Evolutionary conservation across 2,797 vertebrate genomes (phyloP), one percentile per base, ranked within the genome.

Genomic region (Chiropotes sagulatus): DNA sequence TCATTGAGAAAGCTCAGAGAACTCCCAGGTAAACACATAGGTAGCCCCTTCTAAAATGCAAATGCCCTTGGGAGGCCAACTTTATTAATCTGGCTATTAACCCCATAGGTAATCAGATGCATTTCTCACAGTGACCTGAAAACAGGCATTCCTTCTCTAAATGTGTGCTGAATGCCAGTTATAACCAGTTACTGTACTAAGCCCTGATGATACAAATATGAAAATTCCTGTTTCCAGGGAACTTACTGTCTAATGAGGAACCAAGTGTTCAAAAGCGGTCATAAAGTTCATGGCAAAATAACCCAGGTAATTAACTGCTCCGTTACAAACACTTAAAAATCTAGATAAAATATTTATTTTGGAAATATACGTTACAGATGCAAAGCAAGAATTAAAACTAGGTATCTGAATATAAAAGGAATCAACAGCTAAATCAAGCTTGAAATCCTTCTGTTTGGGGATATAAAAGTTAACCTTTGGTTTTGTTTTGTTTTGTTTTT

Each of bases 281-380:
- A 58, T 57, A 41, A 36, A 94, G 19, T 84, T 44, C 36, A 72
- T 10, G 26, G 57, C 48, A 81, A 92, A 97, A 93, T 70, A 72
- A 33, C 61, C n/a, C 52, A 12, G 22, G 24, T n/a, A 24, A 41
- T 58, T 75, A 52, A 24, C n/a, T 67, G 44, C 79, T 39, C 17
- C 17, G 72, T 96, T 80, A 28, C 44, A 94, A 82, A 39, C 54
- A 72, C 50, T 93, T 58, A 76, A 83, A 93, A 89, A 88, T 85
- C 39, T 78, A 10, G 26, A 92, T 88, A 64, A 95, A 93, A 54
- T 81, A 54, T 30, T 94, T 93, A 73, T 78, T 96, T 91, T 86
- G 33, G 22, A 96, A 91, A 88, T 80, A n/a, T 14, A 84, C 36
- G 24, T 67, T 48, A 73, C n/a, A 52, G 13, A 24, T 94, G 70